These are phyloP conservation scores for Peromyscus leucopus DNA, from an alignment of 2,113 vertebrate genomes.

Conservation along the genomic window DNA sequence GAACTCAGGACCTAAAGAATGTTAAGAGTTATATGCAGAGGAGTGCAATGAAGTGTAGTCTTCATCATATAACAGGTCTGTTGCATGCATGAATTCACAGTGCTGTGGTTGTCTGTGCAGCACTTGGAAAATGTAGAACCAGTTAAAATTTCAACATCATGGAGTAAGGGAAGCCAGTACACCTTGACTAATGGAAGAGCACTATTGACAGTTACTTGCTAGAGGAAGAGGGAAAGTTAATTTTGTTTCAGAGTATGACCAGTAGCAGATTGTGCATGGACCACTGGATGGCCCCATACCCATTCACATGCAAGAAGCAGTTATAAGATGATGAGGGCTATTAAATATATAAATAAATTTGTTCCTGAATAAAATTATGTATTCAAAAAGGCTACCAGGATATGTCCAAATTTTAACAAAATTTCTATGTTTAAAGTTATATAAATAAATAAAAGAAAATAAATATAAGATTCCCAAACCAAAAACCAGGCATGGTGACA, in stretches of 20 bases:
- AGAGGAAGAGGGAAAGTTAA: too few relatives aligned
- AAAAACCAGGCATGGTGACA: neutral
- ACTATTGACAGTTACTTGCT: neutral
- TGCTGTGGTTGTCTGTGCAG: neutral
- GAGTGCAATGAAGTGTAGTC: neutral
- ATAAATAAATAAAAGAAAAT: neutral
- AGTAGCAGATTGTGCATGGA: neutral
- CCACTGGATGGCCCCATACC: neutral
- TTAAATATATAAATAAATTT: neutral
- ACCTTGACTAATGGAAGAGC: neutral
- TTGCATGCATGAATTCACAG: neutral
- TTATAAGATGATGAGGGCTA: neutral
- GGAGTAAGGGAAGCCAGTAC: accelerated
- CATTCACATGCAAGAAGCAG: neutral
- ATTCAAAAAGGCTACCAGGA: neutral
- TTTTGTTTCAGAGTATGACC: too few relatives aligned
- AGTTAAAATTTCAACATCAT: neutral
- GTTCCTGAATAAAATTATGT: neutral
- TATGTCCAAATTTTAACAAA: neutral
- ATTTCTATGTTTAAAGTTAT: neutral
- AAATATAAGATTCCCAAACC: neutral
- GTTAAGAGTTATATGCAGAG: neutral
- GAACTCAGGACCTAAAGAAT: neutral
- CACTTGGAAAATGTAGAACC: neutral
- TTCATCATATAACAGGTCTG: neutral